Percentiles rank a stretch among this genome's conserved stretches.
Evolutionary conservation across 2,888 invertebrate species (phyloP).

Genomic region (Trissoscelio sp.): DNA sequence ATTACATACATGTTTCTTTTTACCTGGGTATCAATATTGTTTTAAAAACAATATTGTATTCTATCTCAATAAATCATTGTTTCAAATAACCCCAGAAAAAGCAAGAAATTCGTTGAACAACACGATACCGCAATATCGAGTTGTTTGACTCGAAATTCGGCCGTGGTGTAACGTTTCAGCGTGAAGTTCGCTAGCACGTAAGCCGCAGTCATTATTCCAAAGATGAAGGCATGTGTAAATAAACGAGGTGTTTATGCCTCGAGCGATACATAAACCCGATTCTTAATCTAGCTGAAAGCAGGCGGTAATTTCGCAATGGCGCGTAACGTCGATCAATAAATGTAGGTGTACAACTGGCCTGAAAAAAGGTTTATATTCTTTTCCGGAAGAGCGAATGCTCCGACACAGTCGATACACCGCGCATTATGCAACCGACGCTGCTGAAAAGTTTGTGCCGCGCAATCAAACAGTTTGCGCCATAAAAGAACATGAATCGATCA

Average conservation of each 20-base stretch:
- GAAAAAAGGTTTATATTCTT: conserved; percentile 67
- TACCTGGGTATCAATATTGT: too few relatives aligned
- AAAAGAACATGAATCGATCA: conserved; percentile 13
- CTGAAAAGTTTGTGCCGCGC: conserved; percentile 27
- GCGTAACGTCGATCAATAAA: conserved; percentile 74
- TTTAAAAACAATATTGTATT: too few relatives aligned
- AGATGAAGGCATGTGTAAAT: conserved; percentile 73
- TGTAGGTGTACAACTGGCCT: conserved; percentile 61
- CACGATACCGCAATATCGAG: too few relatives aligned
- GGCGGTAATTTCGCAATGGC: conserved; percentile 76
- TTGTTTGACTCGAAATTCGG: conserved; percentile 28
- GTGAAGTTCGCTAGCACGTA: conserved; percentile 42
- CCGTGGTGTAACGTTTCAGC: conserved; percentile 31
- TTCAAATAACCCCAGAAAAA: too few relatives aligned
- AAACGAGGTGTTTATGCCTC: conserved; percentile 69
- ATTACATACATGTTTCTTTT: too few relatives aligned
- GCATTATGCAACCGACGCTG: conserved; percentile 12
- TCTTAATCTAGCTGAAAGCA: conserved; percentile 81
- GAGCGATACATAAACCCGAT: conserved; percentile 74
- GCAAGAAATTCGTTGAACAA: too few relatives aligned
- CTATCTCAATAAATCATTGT: too few relatives aligned
- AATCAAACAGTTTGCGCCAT: conserved; percentile 27
- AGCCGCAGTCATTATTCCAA: conserved; percentile 71
- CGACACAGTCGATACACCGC: conserved; percentile 28
- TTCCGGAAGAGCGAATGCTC: conserved; percentile 60